These are phyloP conservation scores for Drosophila auraria DNA, from an alignment of 1,140 invertebrate species.

Conservation along the genomic window DNA sequence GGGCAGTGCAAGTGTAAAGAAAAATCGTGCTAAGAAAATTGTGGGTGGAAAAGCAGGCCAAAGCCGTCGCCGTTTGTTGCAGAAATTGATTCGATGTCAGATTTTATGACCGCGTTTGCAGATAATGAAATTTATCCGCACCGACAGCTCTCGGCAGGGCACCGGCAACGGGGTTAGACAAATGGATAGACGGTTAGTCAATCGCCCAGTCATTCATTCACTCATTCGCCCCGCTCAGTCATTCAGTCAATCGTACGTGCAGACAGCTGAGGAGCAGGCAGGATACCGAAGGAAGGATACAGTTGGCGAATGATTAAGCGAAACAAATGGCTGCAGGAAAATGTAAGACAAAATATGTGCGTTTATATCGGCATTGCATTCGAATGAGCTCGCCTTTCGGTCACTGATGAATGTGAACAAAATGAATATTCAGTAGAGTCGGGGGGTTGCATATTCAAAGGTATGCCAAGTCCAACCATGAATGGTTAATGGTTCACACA, in stretches of 20 bases:
- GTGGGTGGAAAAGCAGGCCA: not conserved
- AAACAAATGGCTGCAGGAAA: slow-evolving; percentile 17
- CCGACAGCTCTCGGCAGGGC: not conserved
- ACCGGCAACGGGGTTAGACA: slow-evolving; percentile 19
- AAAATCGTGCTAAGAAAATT: slow-evolving; percentile 13
- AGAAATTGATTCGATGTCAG: slow-evolving; percentile 68
- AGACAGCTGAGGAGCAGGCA: slow-evolving; percentile 17
- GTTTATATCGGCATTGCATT: slow-evolving; percentile 20
- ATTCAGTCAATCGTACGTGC: slow-evolving; percentile 40
- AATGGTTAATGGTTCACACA: slow-evolving; percentile 18
- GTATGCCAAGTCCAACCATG: slow-evolving; percentile 2
- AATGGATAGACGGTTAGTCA: slow-evolving; percentile 25
- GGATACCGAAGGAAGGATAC: not conserved
- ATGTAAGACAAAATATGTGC: slow-evolving; percentile 24
- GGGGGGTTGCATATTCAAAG: slow-evolving; percentile 13
- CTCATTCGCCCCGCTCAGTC: slow-evolving; percentile 10
- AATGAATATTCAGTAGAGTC: slow-evolving; percentile 15
- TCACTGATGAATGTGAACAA: slow-evolving; percentile 11
- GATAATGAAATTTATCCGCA: slow-evolving; percentile 78
- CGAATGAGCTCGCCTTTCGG: slow-evolving; percentile 13
- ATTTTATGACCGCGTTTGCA: slow-evolving; percentile 77
- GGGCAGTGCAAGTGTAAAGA: not conserved
- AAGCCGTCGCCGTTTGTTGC: slow-evolving; percentile 35
- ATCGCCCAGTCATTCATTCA: slow-evolving; percentile 33
- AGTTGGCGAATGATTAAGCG: slow-evolving; percentile 28